phyloP scores from a whole-genome alignment of 1,140 invertebrate genomes.

The Trichomalopsis sarcophagae region DNA sequence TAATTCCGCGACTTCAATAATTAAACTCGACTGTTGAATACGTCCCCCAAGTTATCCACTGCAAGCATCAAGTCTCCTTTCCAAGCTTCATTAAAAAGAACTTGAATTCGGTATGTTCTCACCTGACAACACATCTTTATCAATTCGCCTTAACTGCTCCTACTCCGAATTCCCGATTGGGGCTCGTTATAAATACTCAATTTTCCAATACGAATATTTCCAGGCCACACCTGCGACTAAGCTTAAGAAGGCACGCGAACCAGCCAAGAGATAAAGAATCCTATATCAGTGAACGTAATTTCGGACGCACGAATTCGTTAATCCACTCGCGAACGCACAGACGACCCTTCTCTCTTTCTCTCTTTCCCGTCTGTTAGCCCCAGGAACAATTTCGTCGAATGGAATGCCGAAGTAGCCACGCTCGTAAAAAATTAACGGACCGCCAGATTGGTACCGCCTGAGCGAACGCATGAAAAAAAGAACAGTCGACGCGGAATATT shows the following conservation, averaged over 20 bases:
- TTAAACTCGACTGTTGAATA: no score
- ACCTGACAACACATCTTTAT: no score
- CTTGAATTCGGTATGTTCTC: no score
- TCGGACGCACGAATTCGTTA: background rate
- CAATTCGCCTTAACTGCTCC: no score
- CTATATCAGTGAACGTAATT: background rate
- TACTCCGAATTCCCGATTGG: no score
- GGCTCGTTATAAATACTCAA: background rate
- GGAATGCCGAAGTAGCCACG: conserved; percentile 33
- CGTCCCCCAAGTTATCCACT: no score
- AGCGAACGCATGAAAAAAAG: background rate
- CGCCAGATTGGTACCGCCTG: conserved; percentile 23
- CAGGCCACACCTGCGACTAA: background rate
- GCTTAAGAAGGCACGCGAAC: background rate
- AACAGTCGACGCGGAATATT: background rate
- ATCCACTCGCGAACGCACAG: background rate
- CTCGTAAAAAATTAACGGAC: conserved; percentile 39
- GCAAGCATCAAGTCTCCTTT: no score
- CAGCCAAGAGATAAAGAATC: conserved; percentile 5
- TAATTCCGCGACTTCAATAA: no score
- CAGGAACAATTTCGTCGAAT: conserved; percentile 39
- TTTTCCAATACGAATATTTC: conserved; percentile 1
- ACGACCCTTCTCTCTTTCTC: background rate
- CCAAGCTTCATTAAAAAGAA: no score
- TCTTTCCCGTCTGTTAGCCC: background rate